Percentiles rank a stretch among this genome's conserved stretches.
Evolutionary conservation across 2,113 vertebrate genomes (phyloP).

Genomic region (Entelurus aequoreus): DNA sequence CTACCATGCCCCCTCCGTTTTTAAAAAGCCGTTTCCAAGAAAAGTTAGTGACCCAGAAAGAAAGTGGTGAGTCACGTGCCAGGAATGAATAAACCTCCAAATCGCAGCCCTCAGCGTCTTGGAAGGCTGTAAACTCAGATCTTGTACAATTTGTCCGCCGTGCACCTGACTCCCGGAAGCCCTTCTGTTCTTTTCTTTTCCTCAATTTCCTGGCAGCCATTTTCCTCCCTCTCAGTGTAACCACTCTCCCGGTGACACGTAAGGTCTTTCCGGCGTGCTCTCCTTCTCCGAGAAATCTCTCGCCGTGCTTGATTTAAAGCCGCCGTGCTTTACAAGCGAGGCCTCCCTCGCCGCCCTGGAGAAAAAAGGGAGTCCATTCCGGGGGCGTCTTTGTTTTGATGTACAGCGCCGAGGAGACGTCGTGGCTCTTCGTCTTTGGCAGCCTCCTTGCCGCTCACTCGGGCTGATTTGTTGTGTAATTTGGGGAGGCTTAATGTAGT

Average conservation of each 20-base stretch:
- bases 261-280: not conserved
- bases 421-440: conserved; percentile 59
- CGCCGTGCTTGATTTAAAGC: conserved; percentile 6
- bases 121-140: not conserved
- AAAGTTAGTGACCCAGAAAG: not conserved
- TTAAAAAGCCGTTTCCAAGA: no score
- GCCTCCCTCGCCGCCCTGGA: not conserved
- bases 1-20: no score
- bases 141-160: not conserved
- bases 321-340: not conserved
- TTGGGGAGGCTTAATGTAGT: conserved; percentile 57
- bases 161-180: conserved; percentile 4
- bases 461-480: conserved; percentile 64
- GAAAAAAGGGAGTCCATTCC: not conserved
- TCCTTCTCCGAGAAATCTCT: not conserved
- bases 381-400: conserved; percentile 23
- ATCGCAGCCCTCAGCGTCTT: not conserved
- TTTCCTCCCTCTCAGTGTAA: conserved; percentile 30
- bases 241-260: conserved; percentile 34
- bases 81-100: not conserved
- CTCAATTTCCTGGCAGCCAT: conserved; percentile 22
- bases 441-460: conserved; percentile 36
- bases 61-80: not conserved
- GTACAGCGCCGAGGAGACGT: conserved; percentile 15
- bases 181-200: conserved; percentile 11